Evolutionary conservation across 2,888 invertebrate genomes (phyloP), one percentile per base, ranked within the genome.

Genomic region (Drosophila rellima): DNA sequence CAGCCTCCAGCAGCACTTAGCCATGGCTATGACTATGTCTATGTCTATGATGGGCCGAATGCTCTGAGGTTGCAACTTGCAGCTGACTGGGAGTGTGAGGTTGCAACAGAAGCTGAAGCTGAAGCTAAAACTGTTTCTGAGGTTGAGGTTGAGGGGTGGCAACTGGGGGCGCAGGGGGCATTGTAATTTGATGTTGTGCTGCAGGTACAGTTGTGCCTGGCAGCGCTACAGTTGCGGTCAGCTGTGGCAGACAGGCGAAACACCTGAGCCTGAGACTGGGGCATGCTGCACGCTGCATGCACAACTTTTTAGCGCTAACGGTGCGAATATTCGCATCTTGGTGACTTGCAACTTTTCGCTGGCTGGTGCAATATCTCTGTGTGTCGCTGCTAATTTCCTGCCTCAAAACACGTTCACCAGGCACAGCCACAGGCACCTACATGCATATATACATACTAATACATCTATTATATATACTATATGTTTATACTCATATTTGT

Each of bases 171-270:
- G 26, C 8, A 18, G 42, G 37, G 37, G 20, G 60, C 76, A 73
- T 63, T 80, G 86, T 86, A 82, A 82, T 82, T 82, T 86, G 82
- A 82, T 82, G 80, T 66, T 82, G 82, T 59, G 76, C 70, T 75
- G 35, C 72, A 66, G 64, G 75, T 72, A 72, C 70, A 73, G 75
- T 56, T 71, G 65, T 50, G 64, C 33, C 52, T 61, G 64, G 45
- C 61, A 56, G 29, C 50, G 33, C 37, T 56, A 44, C 7, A 37
- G 44, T 40, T 67, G 73, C 54, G 84, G 84, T 81, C 79, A 84
- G 72, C 62, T 18, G 31, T 15, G 48, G 1, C 48, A 45, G 26
- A 10, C 44, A 18, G 10, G 15, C 20, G 15, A 35, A 35, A 31
- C 42, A 55, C 10, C 52, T 54, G 40, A 52, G 18, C n/a, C 33